Percentiles rank a stretch among this genome's conserved stretches.
phyloP scores from a whole-genome alignment of 1,140 invertebrate species.

The Acarapis woodi region DNA sequence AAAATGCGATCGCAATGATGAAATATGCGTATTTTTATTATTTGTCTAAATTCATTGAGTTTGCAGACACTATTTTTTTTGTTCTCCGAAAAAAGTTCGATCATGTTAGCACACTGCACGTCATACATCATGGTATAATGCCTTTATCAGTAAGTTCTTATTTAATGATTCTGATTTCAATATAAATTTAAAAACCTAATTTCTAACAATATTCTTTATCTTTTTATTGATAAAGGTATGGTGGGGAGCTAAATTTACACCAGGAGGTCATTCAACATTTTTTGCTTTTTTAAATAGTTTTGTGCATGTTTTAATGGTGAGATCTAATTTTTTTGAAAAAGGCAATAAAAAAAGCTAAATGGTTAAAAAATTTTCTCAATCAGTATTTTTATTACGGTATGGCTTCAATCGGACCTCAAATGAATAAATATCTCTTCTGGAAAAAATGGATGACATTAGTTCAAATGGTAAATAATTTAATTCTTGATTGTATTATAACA shows the following conservation, averaged over 20 bases:
- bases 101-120: constrained; percentile 57
- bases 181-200: too few relatives aligned
- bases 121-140: constrained; percentile 49
- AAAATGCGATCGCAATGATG: constrained; percentile 23
- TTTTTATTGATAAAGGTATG: constrained; percentile 6
- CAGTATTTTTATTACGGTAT: constrained; percentile 26
- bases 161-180: too few relatives aligned
- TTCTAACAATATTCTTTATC: too few relatives aligned
- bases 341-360: too few relatives aligned
- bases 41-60: constrained; percentile 20
- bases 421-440: constrained; percentile 25
- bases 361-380: too few relatives aligned
- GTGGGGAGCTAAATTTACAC: constrained; percentile 7
- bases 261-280: constrained; percentile 51
- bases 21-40: constrained; percentile 25
- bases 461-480: constrained; percentile 19
- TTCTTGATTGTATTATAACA: neutral
- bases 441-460: constrained; percentile 25
- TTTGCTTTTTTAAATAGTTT: constrained; percentile 47
- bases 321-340: too few relatives aligned
- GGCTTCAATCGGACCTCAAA: constrained; percentile 22
- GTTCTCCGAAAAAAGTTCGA: constrained; percentile 35
- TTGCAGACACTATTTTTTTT: constrained; percentile 11
- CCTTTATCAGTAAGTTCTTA: too few relatives aligned
- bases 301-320: constrained; percentile 36